phyloP scores from a whole-genome alignment of 2,888 invertebrate genomes.

The Chromoteleia sp. region DNA sequence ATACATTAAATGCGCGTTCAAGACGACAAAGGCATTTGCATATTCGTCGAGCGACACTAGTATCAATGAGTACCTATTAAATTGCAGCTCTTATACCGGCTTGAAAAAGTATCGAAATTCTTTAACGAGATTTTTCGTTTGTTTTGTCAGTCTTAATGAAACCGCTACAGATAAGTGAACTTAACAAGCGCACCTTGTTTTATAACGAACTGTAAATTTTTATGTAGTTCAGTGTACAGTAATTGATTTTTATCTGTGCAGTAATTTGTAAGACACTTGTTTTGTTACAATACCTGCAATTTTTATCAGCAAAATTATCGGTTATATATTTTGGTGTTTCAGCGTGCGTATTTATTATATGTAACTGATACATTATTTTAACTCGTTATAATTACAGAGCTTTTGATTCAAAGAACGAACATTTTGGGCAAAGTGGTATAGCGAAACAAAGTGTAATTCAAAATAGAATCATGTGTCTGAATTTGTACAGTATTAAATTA shows the following conservation, averaged over 20 bases:
- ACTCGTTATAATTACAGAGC: conserved; percentile 26
- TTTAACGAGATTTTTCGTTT: conserved; percentile 21
- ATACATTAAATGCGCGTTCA: conserved; percentile 42
- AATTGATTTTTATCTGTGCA: conserved; percentile 30
- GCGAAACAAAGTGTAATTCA: conserved; percentile 32
- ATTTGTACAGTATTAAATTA: conserved; percentile 27
- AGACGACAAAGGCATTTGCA: conserved; percentile 53
- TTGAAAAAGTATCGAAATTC: conserved; percentile 23
- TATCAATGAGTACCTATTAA: conserved; percentile 43
- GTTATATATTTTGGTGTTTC: not conserved
- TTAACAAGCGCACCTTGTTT: conserved; percentile 27
- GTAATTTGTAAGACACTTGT: conserved; percentile 17
- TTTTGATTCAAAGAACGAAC: conserved; percentile 9
- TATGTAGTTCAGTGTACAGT: conserved; percentile 27
- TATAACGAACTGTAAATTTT: conserved; percentile 34
- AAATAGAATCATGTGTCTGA: conserved; percentile 26
- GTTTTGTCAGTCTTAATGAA: conserved; percentile 36
- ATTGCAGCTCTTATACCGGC: conserved; percentile 25
- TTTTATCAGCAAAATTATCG: not conserved
- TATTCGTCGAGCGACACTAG: conserved; percentile 33
- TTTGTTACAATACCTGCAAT: not conserved
- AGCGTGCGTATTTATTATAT: conserved; percentile 12
- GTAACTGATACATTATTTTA: conserved; percentile 21
- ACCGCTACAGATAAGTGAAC: conserved; percentile 8
- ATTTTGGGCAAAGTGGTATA: not conserved